Evolutionary conservation across 1,140 invertebrate species (phyloP), one percentile per base, ranked within the genome.

Genomic region (Kradibia gibbosae): DNA sequence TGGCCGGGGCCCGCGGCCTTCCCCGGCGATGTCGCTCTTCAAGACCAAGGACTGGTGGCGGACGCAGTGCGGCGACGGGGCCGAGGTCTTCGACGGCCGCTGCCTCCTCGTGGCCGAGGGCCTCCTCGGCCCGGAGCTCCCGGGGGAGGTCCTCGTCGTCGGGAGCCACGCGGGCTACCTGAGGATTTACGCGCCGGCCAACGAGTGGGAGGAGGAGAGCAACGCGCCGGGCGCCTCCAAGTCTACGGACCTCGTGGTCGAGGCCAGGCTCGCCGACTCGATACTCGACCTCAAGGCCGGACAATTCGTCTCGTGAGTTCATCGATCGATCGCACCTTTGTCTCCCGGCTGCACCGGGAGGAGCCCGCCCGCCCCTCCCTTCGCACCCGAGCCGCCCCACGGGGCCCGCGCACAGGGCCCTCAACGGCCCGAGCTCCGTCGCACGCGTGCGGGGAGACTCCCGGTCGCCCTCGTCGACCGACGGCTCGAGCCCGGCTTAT

Each of bases 21-120:
- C n/a, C n/a, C n/a, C n/a, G n/a, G 55, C 22, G 81, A 97, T 97
- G 96, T 96, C 96, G 28, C 89, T 97, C 60, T 97, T 97, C 89
- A 96, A 95, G 91, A 93, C 93, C 0, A 92, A 94, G 86, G 95
- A 96, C 82, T 95, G 95, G 92, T 97, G 96, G 96, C 92, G 92
- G 31, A 93, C 93, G 10, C 89, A 92, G 22, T 94, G 93, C 84
- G 94, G 94, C 22, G 92, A 93, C 42, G 90, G 93, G 45, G 94
- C 95, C 85, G 90, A 89, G 62, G 95, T 94, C 89, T 93, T 83
- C 90, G 95, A 28, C 92, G 92, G 17, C 93, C 95, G 87, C 89
- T 96, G 67, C 94, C 95, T 84, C 48, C n/a, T 83, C 17, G 28
- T 83, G 0, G 48, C 53, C 2, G 45, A 17, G 15, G 5, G 42